Conservation (phyloP, 2,888 invertebrate species). For the Graphium colonna region DNA sequence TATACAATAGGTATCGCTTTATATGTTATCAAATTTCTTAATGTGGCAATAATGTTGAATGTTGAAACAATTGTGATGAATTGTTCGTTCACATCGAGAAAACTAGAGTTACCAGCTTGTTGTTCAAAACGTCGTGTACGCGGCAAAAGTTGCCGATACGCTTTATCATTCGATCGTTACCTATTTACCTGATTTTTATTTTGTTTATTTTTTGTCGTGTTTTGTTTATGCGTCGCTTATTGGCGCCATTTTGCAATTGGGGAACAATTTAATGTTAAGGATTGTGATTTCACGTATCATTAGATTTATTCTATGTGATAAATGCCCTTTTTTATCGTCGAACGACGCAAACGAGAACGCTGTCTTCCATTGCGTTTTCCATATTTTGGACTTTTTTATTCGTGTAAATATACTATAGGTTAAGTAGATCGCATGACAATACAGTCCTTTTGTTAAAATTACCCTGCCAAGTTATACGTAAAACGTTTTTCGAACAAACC, state of each 20-base stretch:
- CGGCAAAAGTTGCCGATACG: conserved; percentile 56
- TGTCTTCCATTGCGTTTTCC: conserved; percentile 74
- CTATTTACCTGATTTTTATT: conserved; percentile 72
- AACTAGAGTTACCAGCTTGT: conserved; percentile 76
- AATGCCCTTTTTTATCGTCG: conserved; percentile 53
- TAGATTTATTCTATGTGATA: conserved; percentile 74
- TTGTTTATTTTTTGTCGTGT: conserved; percentile 49
- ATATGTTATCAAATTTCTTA: conserved; percentile 17
- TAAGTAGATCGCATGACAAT: conserved; percentile 66
- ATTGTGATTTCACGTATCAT: conserved; percentile 74
- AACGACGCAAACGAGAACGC: conserved; percentile 58
- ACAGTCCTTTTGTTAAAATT: conserved; percentile 42
- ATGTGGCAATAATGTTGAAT: conserved; percentile 26
- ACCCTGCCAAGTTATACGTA: conserved; percentile 54
- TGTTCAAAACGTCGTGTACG: conserved; percentile 70
- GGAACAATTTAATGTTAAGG: conserved; percentile 75
- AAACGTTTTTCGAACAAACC: conserved; percentile 55
- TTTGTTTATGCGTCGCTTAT: conserved; percentile 55
- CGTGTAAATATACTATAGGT: conserved; percentile 55
- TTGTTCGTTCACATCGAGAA: conserved; percentile 44
- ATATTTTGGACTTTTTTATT: conserved; percentile 41
- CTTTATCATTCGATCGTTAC: conserved; percentile 73
- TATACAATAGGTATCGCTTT: conserved; percentile 35
- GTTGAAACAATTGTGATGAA: conserved; percentile 17
- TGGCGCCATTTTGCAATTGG: conserved; percentile 63